These are phyloP conservation scores for Arizona elegans DNA, from an alignment of 2,113 vertebrate genomes.

Conservation along the genomic window DNA sequence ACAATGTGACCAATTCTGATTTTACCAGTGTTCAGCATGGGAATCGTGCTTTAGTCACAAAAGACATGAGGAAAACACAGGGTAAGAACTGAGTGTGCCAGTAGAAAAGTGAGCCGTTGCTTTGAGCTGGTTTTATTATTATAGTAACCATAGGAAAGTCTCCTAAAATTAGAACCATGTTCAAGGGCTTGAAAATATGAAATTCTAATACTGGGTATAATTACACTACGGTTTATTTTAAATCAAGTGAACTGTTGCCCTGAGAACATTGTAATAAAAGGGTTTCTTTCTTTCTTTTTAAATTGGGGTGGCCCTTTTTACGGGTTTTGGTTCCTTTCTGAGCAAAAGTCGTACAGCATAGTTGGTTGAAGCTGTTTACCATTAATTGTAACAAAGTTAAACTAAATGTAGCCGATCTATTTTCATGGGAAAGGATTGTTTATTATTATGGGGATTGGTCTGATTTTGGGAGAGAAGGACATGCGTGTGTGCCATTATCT, in stretches of 20 bases:
- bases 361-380: neutral
- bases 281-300: too few relatives aligned
- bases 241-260: neutral
- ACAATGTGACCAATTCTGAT: slow-evolving; percentile 94
- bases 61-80: slow-evolving; percentile 99
- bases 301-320: neutral
- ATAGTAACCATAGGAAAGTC: slow-evolving; percentile 1
- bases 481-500: neutral
- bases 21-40: slow-evolving; percentile 97
- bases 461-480: neutral
- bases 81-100: slow-evolving; percentile 69
- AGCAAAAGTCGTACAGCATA: neutral
- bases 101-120: neutral
- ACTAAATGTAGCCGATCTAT: neutral
- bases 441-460: neutral
- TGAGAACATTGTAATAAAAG: neutral
- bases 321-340: neutral
- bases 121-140: neutral
- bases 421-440: neutral
- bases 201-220: neutral
- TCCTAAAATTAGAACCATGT: slow-evolving; percentile 2
- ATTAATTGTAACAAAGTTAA: neutral
- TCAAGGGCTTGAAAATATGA: neutral
- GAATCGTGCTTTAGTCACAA: slow-evolving; percentile 98
- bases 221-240: neutral